These are phyloP conservation scores for Drosophila melanosoma DNA, from an alignment of 2,888 invertebrate genomes.

Conservation along the genomic window DNA sequence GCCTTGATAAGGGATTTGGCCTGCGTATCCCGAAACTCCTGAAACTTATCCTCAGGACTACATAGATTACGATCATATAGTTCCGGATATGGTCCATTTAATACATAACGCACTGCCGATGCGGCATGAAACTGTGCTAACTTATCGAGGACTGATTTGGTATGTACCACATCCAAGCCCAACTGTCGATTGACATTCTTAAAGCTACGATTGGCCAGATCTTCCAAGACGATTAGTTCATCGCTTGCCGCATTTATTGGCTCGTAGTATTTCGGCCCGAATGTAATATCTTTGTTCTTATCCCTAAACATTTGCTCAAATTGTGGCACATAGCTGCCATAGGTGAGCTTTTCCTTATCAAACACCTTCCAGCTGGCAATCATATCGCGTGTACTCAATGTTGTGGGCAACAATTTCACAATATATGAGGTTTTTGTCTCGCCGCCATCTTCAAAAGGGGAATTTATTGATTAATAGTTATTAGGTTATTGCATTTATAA, in stretches of 20 bases:
- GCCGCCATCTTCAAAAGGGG: constrained; percentile 53
- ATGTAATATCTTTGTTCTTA: constrained; percentile 55
- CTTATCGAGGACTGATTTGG: constrained; percentile 80
- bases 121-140: constrained; percentile 86
- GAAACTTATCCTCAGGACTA: constrained; percentile 54
- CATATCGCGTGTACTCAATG: constrained; percentile 49
- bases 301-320: constrained; percentile 74
- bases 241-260: constrained; percentile 18
- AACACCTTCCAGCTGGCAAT: constrained; percentile 75
- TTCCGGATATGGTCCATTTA: constrained; percentile 69
- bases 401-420: constrained; percentile 66
- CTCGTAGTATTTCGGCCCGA: constrained; percentile 71
- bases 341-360: constrained; percentile 79
- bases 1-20: constrained; percentile 47
- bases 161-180: constrained; percentile 84
- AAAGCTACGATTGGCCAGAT: constrained; percentile 68
- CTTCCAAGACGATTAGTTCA: constrained; percentile 79
- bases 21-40: constrained; percentile 54
- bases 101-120: constrained; percentile 84
- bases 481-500: not conserved
- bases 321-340: constrained; percentile 73
- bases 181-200: constrained; percentile 63
- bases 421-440: constrained; percentile 63
- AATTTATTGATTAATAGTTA: not conserved
- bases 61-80: constrained; percentile 68